Evolutionary conservation across 2,797 vertebrate species (phyloP).

Genomic region (Liasis olivaceus): DNA sequence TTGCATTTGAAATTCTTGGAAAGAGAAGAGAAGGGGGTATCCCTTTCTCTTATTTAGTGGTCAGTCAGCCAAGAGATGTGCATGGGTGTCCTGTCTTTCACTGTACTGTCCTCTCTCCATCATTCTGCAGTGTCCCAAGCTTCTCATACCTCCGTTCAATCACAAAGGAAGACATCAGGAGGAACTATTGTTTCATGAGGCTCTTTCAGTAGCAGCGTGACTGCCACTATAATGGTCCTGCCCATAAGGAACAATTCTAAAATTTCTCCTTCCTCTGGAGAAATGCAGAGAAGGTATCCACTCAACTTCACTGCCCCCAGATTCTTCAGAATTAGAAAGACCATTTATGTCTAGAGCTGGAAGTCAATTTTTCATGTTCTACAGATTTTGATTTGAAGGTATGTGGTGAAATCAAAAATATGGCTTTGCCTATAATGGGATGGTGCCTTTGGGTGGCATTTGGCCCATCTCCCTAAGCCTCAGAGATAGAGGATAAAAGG

Average conservation of each 20-base stretch:
- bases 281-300: neutral
- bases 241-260: neutral
- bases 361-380: neutral
- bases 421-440: neutral
- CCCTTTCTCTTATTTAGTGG: neutral
- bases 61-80: neutral
- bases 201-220: neutral
- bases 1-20: neutral
- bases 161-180: neutral
- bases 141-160: neutral
- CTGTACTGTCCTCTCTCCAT: neutral
- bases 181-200: neutral
- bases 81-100: neutral
- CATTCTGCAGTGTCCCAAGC: neutral
- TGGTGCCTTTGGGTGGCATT: neutral
- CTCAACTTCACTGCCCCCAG: neutral
- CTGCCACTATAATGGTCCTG: neutral
- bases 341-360: neutral
- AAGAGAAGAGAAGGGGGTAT: neutral
- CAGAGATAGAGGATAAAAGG: neutral
- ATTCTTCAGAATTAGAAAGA: neutral
- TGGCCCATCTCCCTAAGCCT: neutral
- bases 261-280: neutral
- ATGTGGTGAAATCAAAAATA: neutral
- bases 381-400: neutral